Base-by-base conservation (phyloP, 2,888 invertebrate species). In the Marronus borbonicus region DNA sequence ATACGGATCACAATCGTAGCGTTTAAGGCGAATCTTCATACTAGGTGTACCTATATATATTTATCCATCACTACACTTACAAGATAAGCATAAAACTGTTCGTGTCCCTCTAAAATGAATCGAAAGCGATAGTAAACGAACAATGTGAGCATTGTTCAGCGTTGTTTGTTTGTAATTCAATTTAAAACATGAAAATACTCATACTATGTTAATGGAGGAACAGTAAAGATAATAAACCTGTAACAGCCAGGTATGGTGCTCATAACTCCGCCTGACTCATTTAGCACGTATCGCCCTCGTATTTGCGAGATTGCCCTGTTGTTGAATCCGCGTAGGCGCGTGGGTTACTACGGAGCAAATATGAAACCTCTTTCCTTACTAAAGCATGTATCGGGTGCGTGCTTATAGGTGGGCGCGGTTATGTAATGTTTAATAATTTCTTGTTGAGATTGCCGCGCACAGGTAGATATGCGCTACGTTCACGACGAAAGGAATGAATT, bases 221-320 rank as follows among this genome's bases (percentile, higher is more conserved):
- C 65, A 44, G 39, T 44, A 17, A 44, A 36, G 65, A 65, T 65
- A 65, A 65, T 65, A 65, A 65, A 65, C 65, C 65, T 65, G 65
- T 65, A 65, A 65, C 65, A 4, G 44, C 24, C 44, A 39, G 65
- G 12, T 65, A 65, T 44, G 17, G 39, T 44, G 65, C 44, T 14
- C 65, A n/a, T 65, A 65, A 36, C 65, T 39, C 17, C 65, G 17
- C 20, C 44, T 14, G 65, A 65, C 65, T 65, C 44, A 44, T 65
- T 65, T 65, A 39, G 65, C 65, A 39, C n/a, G 62, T 62, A 62
- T 65, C 65, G 65, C 10, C 17, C 36, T 65, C 65, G 36, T 65
- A 65, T 44, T 65, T 65, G 20, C 8, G n/a, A 17, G 65, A 65
- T 39, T 20, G 65, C 8, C 65, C 39, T 17, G 8, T 65, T 39